Base-by-base conservation (phyloP, 2,797 vertebrate genomes). In the Amniataba percoides region DNA sequence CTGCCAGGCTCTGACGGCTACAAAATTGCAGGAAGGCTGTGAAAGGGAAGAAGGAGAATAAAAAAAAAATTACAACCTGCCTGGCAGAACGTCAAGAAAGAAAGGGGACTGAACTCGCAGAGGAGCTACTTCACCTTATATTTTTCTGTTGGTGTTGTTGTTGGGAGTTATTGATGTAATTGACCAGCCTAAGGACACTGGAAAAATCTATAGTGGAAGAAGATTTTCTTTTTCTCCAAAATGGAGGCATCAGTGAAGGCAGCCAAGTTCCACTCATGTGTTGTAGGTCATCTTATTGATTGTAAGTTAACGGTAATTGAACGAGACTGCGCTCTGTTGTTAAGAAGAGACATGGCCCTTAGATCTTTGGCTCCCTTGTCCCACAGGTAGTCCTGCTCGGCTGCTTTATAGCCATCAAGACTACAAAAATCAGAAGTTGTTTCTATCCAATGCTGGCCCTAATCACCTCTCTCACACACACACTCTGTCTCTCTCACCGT, bases 201-300 rank as follows among this genome's bases (percentile, higher is more conserved):
- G 45, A 27, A 76, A 77, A 87, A 91, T 92, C 91, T 88, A 92
- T 92, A 84, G 72, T 48, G 56, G 77, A 78, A 74, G 74, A 88
- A 84, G 82, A 78, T 88, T 92, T 90, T 88, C 77, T 83, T 85
- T 90, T 88, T 82, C 64, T 86, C 76, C 73, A 84, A 92, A 95
- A 88, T 91, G 79, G 86, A 93, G 82, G 88, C 86, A 88, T 83
- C 86, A 82, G 90, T 60, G 57, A 72, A 87, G 84, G 85, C 72
- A 84, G 92, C 88, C 90, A 93, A 90, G 83, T 91, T 94, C 72
- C 85, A 74, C 87, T 92, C 81, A 81, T 90, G 89, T 89, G 88
- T 85, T 91, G 82, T 87, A 90, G 88, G 92, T 91, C 91, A 94
- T 92, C 81, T 58, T 89, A 89, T 94, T 92, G 90, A 94, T 94